These are phyloP conservation scores for Promerops cafer DNA, from an alignment of 2,113 vertebrate species.

Conservation along the genomic window DNA sequence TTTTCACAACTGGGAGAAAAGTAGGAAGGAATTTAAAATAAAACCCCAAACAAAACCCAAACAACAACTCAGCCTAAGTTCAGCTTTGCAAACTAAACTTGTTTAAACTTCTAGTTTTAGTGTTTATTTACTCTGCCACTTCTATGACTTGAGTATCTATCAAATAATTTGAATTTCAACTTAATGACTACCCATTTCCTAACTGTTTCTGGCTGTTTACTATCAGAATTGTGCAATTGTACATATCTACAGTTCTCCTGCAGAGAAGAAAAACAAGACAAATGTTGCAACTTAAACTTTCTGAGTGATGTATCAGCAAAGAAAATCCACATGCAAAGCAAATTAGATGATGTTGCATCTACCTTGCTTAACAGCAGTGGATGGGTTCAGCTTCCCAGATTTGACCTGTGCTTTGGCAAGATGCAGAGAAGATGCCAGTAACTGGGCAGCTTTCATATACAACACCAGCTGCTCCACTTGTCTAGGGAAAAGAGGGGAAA, in stretches of 20 bases:
- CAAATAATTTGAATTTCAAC: neutral
- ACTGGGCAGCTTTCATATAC: conserved; percentile 94
- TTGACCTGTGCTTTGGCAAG: conserved; percentile 96
- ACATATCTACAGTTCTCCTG: neutral
- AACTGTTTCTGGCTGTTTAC: neutral
- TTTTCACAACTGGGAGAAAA: conserved; percentile 85
- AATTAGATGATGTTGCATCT: neutral
- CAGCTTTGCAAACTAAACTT: neutral
- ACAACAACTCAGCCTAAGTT: neutral
- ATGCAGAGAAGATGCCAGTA: conserved; percentile 91
- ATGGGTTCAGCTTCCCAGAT: conserved; percentile 91
- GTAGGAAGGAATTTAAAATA: neutral
- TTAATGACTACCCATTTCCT: neutral
- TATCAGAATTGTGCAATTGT: neutral
- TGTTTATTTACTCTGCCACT: neutral
- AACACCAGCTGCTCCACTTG: conserved; percentile 95
- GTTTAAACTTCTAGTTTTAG: neutral
- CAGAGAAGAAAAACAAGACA: neutral
- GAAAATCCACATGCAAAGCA: neutral
- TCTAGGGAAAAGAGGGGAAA: conserved; percentile 45
- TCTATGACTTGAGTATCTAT: neutral
- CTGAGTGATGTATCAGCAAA: neutral
- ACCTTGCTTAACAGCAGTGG: conserved; percentile 95
- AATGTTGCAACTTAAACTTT: neutral
- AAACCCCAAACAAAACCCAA: neutral